Evolutionary conservation across 2,888 invertebrate species (phyloP).

Genomic region (Calameuta filiformis): DNA sequence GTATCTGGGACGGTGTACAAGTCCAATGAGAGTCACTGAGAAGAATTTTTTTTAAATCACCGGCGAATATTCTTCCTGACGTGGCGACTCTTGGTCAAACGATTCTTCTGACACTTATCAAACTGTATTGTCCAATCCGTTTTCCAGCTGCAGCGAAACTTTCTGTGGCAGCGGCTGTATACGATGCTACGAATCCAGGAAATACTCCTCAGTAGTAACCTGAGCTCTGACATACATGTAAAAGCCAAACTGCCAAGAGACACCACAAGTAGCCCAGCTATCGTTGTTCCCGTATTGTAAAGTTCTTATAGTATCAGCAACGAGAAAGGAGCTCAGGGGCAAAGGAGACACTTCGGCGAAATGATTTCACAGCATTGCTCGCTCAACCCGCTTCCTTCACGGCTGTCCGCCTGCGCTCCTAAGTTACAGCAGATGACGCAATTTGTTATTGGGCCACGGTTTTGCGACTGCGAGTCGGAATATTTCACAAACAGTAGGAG

Average conservation of each 20-base stretch:
- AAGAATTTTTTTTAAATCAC: background rate
- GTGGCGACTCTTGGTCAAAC: background rate
- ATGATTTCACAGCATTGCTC: background rate
- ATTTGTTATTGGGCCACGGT: background rate
- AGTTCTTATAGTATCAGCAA: background rate
- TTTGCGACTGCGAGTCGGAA: background rate
- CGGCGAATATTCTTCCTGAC: background rate
- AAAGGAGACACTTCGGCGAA: background rate
- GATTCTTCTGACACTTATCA: background rate
- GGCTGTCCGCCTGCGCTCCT: background rate
- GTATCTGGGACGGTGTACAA: background rate
- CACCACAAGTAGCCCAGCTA: background rate
- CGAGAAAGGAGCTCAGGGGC: background rate
- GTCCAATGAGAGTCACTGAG: background rate
- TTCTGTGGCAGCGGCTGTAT: background rate
- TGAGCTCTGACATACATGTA: constrained; percentile 10
- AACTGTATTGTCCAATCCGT: background rate
- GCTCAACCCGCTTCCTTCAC: background rate
- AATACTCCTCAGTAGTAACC: background rate
- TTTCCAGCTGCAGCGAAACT: background rate
- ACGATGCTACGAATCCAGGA: background rate
- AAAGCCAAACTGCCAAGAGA: background rate
- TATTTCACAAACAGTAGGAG: background rate
- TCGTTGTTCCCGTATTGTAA: background rate
- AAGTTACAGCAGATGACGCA: background rate